Conservation (phyloP, 64 coral and sea anemone genomes). For the Exaiptasia diaphana region DNA sequence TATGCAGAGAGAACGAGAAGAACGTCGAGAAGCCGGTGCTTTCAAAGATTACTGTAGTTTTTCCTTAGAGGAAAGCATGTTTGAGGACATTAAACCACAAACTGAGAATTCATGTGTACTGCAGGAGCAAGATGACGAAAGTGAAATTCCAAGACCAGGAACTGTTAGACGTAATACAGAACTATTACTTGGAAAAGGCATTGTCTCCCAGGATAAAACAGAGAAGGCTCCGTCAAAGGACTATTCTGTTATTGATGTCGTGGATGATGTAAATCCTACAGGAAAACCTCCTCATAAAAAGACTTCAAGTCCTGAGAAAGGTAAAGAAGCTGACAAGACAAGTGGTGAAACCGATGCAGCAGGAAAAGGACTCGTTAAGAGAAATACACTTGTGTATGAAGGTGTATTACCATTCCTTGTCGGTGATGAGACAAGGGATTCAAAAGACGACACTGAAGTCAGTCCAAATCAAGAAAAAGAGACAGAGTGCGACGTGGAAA, state of each 20-base stretch:
- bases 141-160: conserved; percentile 5
- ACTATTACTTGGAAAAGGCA: conserved; percentile 13
- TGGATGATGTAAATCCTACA: not conserved
- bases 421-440: not conserved
- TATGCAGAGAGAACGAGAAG: conserved; percentile 31
- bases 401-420: not conserved
- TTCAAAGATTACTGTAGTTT: not conserved
- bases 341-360: not conserved
- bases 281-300: not conserved
- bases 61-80: not conserved
- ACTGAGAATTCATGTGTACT: not conserved
- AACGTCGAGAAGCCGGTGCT: not conserved
- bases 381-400: conserved; percentile 16
- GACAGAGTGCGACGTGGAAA: not conserved
- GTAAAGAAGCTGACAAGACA: not conserved
- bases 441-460: not conserved
- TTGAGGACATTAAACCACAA: not conserved
- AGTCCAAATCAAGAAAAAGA: not conserved
- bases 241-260: not conserved
- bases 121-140: conserved; percentile 7
- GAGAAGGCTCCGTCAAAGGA: not conserved
- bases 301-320: not conserved
- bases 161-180: conserved; percentile 26
- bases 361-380: conserved; percentile 35
- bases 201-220: not conserved